Conservation (phyloP, 2,797 vertebrate species). For the Oreochromis grahami region DNA sequence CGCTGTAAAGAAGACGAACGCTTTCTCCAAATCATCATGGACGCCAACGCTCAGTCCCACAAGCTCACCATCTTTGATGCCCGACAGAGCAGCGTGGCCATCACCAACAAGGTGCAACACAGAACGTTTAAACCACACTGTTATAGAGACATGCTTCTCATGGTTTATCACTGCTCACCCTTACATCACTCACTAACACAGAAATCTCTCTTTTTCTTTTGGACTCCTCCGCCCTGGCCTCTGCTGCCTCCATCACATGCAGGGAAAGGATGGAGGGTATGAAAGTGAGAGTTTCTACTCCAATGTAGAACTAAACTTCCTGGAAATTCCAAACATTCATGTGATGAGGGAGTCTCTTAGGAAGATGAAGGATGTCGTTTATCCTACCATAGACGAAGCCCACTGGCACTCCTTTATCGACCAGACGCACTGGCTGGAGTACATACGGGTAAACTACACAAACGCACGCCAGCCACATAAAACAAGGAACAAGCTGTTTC, state of each 20-base stretch:
- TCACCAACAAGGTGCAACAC: conserved; percentile 86
- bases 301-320: conserved; percentile 88
- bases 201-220: background rate
- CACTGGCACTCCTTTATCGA: conserved; percentile 90
- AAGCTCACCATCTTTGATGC: conserved; percentile 95
- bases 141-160: rapidly evolving
- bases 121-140: background rate
- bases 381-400: conserved; percentile 89
- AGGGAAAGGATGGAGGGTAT: conserved; percentile 94
- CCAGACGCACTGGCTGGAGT: conserved; percentile 93
- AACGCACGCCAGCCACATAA: rapidly evolving
- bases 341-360: conserved; percentile 95
- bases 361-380: conserved; percentile 91
- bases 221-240: rapidly evolving
- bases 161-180: background rate
- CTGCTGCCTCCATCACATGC: background rate
- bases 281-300: conserved; percentile 91
- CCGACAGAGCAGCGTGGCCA: conserved; percentile 87
- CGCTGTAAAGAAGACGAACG: conserved; percentile 95
- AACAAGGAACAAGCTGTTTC: rapidly evolving
- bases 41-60: conserved; percentile 96
- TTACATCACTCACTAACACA: rapidly evolving
- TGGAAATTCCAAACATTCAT: conserved; percentile 96
- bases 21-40: conserved; percentile 93
- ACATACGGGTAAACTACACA: conserved; percentile 62